Percentiles rank a stretch among this genome's conserved stretches.
phyloP scores from a whole-genome alignment of 2,113 vertebrate species.

The Caracal caracal region DNA sequence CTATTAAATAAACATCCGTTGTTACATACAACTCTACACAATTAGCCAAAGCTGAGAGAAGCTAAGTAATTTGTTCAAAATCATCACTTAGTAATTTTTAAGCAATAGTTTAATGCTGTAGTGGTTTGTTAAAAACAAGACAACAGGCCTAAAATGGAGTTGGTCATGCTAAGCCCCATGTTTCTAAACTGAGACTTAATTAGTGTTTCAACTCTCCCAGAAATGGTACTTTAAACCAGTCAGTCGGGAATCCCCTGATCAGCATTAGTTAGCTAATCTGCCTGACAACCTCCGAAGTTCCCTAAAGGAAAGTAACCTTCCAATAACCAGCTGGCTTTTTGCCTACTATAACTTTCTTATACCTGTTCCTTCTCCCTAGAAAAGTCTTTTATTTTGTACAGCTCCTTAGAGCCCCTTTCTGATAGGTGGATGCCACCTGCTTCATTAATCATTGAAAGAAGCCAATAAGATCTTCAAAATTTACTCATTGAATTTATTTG shows the following conservation, averaged over 20 bases:
- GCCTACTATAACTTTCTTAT: neutral
- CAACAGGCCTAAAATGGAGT: neutral
- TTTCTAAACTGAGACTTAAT: neutral
- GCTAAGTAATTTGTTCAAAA: neutral
- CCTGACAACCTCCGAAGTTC: neutral
- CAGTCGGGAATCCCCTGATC: neutral
- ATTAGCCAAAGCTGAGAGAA: neutral
- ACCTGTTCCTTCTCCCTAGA: neutral
- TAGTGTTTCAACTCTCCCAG: neutral
- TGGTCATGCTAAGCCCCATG: neutral
- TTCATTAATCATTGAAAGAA: neutral
- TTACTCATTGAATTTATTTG: neutral
- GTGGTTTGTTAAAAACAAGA: neutral
- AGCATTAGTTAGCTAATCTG: neutral
- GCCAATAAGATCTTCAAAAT: neutral
- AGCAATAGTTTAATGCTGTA: neutral
- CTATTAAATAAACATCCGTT: conserved; percentile 34
- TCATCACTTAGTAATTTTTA: neutral
- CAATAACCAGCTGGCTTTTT: neutral
- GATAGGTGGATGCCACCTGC: neutral
- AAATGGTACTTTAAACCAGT: neutral
- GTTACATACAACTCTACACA: neutral
- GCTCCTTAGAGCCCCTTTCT: neutral
- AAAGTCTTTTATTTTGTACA: neutral
- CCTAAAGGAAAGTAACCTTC: neutral